Evolutionary conservation across 2,888 invertebrate genomes (phyloP).

Genomic region (Ceratothoa steindachneri): DNA sequence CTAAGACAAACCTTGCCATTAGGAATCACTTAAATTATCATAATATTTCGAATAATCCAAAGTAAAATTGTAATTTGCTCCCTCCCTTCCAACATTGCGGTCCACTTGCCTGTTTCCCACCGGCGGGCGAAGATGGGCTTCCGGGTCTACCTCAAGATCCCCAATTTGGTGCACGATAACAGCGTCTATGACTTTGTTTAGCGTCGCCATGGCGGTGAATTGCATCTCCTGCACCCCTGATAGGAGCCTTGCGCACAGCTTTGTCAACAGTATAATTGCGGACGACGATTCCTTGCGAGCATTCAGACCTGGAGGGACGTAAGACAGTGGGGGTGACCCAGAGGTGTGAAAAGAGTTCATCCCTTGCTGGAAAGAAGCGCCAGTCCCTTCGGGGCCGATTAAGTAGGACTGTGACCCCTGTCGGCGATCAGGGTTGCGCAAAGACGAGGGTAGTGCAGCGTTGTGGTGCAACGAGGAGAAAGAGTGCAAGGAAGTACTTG

Average conservation of each 20-base stretch:
- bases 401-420: not conserved
- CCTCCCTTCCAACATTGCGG: no score
- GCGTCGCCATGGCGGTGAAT: conserved; percentile 61
- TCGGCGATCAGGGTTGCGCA: not conserved
- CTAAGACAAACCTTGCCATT: no score
- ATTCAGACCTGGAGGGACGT: not conserved
- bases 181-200: conserved; percentile 61
- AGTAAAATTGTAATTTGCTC: no score
- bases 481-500: conserved; percentile 1
- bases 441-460: not conserved
- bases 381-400: no score
- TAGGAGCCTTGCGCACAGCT: conserved; percentile 58
- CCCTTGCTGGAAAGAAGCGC: conserved; percentile 1
- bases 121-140: conserved; percentile 25
- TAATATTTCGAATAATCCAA: no score
- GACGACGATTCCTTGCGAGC: conserved; percentile 52
- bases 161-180: conserved; percentile 55
- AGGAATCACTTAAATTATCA: no score
- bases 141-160: conserved; percentile 51
- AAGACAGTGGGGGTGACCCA: not conserved
- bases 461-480: conserved; percentile 11
- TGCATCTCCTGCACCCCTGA: conserved; percentile 61
- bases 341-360: not conserved
- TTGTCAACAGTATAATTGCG: conserved; percentile 58
- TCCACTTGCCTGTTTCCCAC: conserved; percentile 22